Percentiles rank a stretch among this genome's conserved stretches.
Evolutionary conservation across 2,797 vertebrate genomes (phyloP).

Genomic region (Delichon dasypus): DNA sequence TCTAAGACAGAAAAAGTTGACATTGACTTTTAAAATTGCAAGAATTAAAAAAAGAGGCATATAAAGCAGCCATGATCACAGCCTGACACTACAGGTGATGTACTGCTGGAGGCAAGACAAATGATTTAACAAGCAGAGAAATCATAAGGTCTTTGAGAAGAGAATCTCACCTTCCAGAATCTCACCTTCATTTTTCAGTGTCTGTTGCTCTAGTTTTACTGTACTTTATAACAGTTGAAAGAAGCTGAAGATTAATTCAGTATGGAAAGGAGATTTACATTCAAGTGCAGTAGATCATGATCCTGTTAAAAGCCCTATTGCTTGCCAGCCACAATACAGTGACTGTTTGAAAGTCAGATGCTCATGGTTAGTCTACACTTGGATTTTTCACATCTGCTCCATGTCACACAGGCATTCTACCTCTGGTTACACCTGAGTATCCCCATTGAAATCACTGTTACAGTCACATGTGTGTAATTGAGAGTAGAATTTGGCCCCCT

Average conservation of each 20-base stretch:
- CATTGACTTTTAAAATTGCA: not conserved
- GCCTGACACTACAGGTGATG: not conserved
- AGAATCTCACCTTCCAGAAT: not conserved
- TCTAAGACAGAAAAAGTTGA: not conserved
- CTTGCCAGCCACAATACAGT: not conserved
- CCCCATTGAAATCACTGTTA: slow-evolving; percentile 40
- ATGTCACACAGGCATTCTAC: not conserved
- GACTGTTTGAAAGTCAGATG: not conserved
- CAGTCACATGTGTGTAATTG: slow-evolving; percentile 53
- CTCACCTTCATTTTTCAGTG: not conserved
- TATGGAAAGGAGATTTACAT: not conserved
- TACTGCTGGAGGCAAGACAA: not conserved
- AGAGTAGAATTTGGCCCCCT: slow-evolving; percentile 57
- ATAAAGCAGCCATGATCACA: not conserved
- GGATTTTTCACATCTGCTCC: slow-evolving; percentile 34
- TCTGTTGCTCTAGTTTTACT: not conserved
- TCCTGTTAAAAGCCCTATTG: not conserved
- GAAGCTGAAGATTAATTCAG: not conserved
- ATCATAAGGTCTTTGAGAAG: not conserved
- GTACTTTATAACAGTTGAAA: not conserved
- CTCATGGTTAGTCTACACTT: not conserved
- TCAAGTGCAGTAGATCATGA: not conserved
- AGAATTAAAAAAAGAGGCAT: not conserved
- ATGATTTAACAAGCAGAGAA: not conserved
- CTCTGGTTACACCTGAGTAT: slow-evolving; percentile 44